These are phyloP conservation scores for Drosophila mulleri DNA, from an alignment of 2,888 invertebrate genomes.

Conservation along the genomic window DNA sequence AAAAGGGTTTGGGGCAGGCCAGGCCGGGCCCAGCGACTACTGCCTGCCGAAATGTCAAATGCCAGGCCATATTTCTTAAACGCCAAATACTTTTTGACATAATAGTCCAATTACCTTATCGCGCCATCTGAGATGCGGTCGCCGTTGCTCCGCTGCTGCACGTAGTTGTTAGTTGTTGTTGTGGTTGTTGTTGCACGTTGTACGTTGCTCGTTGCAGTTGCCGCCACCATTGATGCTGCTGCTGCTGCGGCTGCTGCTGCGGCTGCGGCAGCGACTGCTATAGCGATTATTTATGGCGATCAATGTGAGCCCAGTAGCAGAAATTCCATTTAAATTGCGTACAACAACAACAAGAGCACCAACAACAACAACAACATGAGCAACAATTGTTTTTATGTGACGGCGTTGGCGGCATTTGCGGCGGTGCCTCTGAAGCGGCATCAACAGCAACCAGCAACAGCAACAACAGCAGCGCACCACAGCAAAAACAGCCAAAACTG, in stretches of 20 bases:
- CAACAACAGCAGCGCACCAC: slow-evolving; percentile 18
- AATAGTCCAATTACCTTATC: slow-evolving; percentile 85
- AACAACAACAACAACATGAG: slow-evolving; percentile 41
- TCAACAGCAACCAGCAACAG: slow-evolving; percentile 49
- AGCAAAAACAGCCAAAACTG: slow-evolving; percentile 32
- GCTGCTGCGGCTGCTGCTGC: slow-evolving; percentile 29
- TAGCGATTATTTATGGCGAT: slow-evolving; percentile 76
- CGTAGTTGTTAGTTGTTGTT: slow-evolving; percentile 51
- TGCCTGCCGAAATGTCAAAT: slow-evolving; percentile 82
- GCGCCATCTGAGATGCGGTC: slow-evolving; percentile 83
- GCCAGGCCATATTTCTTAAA: slow-evolving; percentile 84
- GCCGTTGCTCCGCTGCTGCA: slow-evolving; percentile 54
- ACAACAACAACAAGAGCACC: slow-evolving; percentile 48
- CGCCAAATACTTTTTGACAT: slow-evolving; percentile 85
- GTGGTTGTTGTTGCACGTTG: slow-evolving; percentile 46
- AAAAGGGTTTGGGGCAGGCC: slow-evolving; percentile 18
- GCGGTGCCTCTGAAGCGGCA: slow-evolving; percentile 76
- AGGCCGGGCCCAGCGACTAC: slow-evolving; percentile 35
- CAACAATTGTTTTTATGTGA: slow-evolving; percentile 71
- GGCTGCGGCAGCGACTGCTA: slow-evolving; percentile 38
- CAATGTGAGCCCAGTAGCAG: slow-evolving; percentile 72
- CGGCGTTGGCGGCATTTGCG: slow-evolving; percentile 79
- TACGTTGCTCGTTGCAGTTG: slow-evolving; percentile 44
- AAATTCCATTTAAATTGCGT: slow-evolving; percentile 80
- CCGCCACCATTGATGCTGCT: slow-evolving; percentile 50